Evolutionary conservation across 2,113 vertebrate genomes (phyloP), one percentile per base, ranked within the genome.

Genomic region (Sminthopsis crassicaudata): DNA sequence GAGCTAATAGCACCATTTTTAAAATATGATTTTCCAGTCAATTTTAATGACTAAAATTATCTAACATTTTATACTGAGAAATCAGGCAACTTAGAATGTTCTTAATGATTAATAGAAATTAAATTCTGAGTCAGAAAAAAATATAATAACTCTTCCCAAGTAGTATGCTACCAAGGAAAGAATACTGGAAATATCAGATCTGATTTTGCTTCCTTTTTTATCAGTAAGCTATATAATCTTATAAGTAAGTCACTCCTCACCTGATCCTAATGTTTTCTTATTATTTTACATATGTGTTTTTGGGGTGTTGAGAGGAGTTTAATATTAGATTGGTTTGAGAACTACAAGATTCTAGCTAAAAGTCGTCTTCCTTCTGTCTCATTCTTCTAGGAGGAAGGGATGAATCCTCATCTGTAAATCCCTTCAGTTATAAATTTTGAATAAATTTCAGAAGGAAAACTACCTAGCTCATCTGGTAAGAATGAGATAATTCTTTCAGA

Each of bases 401-500:
- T n/a, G 6, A n/a, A 36, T 26, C 3, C 36, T 88, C 27, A 46
- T 53, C 89, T 24, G 27, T 46, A 12, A 53, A 67, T 89, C 24
- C 84, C 24, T n/a, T 50, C 26, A 10, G 0, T 27, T 54, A 46
- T 12, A 76, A 54, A 48, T 52, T 7, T 3, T 0, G 0, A 51
- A 51, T 51, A 51, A 51, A 51, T 57, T 93, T n/a, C 36, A 23
- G 0, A 53, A 84, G 90, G 42, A 25, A 57, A 46, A 48, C 95
- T 90, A 50, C 48, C 5, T 90, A 91, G 51, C 53, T 16, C 6
- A 12, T 24, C 23, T 0, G 1, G n/a, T 0, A 8, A 25, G 91
- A 93, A 91, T 91, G 95, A 96, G 94, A 95, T 89, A 94, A 96
- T 91, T 0, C 4, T 36, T 67, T 57, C 84, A 36, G 6, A 53